phyloP scores from a whole-genome alignment of 1,140 invertebrate species.

The Stegodyphus mimosarum region DNA sequence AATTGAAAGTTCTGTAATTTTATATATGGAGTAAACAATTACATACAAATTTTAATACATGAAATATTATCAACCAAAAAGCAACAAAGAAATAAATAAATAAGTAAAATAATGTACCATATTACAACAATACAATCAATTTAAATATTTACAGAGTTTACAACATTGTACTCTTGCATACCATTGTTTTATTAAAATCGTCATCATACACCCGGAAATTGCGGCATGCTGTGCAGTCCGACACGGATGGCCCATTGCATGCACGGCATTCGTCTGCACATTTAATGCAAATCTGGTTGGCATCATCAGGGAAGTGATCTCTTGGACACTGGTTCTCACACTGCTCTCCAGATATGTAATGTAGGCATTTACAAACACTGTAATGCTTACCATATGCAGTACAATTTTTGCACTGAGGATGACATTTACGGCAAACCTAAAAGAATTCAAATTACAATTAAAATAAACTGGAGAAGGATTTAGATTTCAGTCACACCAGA shows the following conservation, averaged over 20 bases:
- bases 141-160: too few species aligned
- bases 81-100: too few species aligned
- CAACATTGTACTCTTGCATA: neutral
- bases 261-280: slow-evolving; percentile 85
- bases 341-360: slow-evolving; percentile 86
- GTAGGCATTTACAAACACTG: slow-evolving; percentile 81
- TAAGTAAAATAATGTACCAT: too few species aligned
- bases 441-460: neutral
- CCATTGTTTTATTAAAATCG: slow-evolving; percentile 65
- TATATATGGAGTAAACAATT: too few species aligned
- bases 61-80: too few species aligned
- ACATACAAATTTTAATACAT: too few species aligned
- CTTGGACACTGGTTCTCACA: slow-evolving; percentile 90
- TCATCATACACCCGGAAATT: slow-evolving; percentile 83
- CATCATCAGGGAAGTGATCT: slow-evolving; percentile 84
- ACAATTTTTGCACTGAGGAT: slow-evolving; percentile 89
- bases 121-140: too few species aligned
- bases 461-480: neutral
- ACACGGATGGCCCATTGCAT: slow-evolving; percentile 81
- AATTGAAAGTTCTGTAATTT: too few species aligned
- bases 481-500: too few species aligned
- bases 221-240: slow-evolving; percentile 84
- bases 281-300: slow-evolving; percentile 78
- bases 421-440: slow-evolving; percentile 84
- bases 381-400: slow-evolving; percentile 86